phyloP scores from a whole-genome alignment of 1,140 invertebrate species.

The Frieseomelitta varia region DNA sequence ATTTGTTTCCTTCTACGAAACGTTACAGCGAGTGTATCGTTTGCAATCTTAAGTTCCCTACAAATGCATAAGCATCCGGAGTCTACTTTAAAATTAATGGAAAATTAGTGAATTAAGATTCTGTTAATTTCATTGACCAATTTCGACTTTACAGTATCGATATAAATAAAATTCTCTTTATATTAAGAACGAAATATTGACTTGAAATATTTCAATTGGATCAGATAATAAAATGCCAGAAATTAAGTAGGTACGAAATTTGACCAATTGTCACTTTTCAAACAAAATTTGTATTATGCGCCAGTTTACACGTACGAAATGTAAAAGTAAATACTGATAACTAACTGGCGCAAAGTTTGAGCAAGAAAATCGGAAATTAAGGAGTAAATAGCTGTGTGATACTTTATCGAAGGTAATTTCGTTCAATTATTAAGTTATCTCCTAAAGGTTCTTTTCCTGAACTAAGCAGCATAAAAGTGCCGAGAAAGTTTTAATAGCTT shows the following conservation, averaged over 20 bases:
- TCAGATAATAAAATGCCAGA: no score
- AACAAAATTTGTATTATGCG: no score
- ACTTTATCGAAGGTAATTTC: neutral
- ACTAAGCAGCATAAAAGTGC: neutral
- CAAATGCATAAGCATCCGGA: no score
- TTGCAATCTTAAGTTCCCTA: no score
- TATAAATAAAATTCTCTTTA: neutral
- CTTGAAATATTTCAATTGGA: no score
- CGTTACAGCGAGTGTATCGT: no score
- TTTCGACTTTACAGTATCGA: neutral
- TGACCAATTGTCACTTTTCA: no score
- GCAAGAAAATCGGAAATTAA: constrained; percentile 5
- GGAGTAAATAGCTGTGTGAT: neutral
- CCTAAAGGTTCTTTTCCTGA: neutral
- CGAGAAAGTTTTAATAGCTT: constrained; percentile 26
- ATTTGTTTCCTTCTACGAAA: no score
- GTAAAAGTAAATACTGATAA: constrained; percentile 16
- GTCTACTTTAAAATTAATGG: no score
- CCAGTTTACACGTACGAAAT: neutral
- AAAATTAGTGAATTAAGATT: neutral
- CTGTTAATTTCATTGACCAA: neutral
- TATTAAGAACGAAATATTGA: no score
- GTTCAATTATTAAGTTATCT: constrained; percentile 27
- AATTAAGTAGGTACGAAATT: no score
- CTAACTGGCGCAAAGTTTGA: neutral